Conservation (phyloP, 2,113 vertebrate species). For the Peromyscus leucopus region DNA sequence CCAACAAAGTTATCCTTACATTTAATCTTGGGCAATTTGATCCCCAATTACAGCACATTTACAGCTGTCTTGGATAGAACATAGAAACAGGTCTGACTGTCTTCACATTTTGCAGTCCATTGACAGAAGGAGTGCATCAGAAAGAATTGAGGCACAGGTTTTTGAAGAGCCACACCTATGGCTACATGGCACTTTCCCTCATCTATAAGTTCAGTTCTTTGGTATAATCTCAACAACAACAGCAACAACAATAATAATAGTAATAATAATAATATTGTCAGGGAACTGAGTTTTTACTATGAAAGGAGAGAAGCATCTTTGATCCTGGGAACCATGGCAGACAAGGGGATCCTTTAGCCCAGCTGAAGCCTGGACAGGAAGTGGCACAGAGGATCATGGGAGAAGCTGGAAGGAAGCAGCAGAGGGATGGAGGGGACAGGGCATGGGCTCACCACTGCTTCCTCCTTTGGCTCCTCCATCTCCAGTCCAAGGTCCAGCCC, state of each 20-base stretch:
- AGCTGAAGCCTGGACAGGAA: background rate
- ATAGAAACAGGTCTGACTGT: background rate
- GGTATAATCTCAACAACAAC: background rate
- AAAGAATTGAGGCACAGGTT: background rate
- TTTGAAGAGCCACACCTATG: background rate
- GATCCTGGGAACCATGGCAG: background rate
- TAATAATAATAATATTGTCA: background rate
- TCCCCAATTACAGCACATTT: background rate
- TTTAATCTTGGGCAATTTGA: background rate
- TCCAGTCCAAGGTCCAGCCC: conserved; percentile 69
- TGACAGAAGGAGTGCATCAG: background rate
- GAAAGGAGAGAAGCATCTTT: background rate
- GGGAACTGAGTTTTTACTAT: background rate
- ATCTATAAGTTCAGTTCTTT: background rate
- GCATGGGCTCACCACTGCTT: conserved; percentile 90
- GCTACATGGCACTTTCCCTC: background rate
- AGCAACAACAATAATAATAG: background rate
- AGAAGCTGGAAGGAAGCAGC: background rate
- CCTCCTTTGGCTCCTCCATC: conserved; percentile 84
- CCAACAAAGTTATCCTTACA: background rate
- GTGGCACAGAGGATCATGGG: background rate
- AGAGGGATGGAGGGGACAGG: background rate
- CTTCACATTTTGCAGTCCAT: background rate
- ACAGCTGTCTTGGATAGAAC: background rate
- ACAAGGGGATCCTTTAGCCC: background rate